Conservation (phyloP, 2,888 invertebrate species). For the Microplitis manilae region DNA sequence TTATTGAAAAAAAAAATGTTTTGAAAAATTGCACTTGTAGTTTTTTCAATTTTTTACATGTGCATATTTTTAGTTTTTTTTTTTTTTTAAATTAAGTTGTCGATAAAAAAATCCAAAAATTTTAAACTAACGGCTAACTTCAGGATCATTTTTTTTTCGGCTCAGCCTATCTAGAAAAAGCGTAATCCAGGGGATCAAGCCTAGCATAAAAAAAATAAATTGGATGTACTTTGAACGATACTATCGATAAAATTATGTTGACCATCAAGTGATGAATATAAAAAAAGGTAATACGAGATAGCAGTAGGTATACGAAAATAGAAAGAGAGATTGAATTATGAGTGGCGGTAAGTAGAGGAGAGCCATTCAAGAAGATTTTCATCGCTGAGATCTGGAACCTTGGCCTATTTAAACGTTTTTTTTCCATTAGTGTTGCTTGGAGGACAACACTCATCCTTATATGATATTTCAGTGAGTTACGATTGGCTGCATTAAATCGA, state of each 20-base stretch:
- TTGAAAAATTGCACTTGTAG: too few species aligned
- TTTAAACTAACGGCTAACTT: too few species aligned
- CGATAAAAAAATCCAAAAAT: too few species aligned
- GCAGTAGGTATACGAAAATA: background rate
- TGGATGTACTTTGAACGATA: background rate
- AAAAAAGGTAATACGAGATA: background rate
- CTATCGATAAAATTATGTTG: background rate
- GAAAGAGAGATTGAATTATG: slow-evolving; percentile 6
- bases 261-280: background rate
- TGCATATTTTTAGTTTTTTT: too few species aligned
- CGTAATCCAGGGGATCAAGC: background rate
- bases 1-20: too few species aligned
- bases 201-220: background rate
- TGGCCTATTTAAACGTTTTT: slow-evolving; percentile 17
- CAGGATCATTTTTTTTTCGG: background rate
- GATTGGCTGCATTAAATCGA: slow-evolving; percentile 11
- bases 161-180: background rate
- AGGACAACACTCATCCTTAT: slow-evolving; percentile 16
- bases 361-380: slow-evolving; percentile 25
- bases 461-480: slow-evolving; percentile 11
- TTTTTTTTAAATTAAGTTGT: too few species aligned
- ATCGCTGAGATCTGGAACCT: slow-evolving; percentile 22
- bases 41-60: too few species aligned
- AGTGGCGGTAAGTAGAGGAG: slow-evolving; percentile 12
- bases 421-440: slow-evolving; percentile 9